Evolutionary conservation across 2,797 vertebrate species (phyloP).

Genomic region (Meriones psammophilus): DNA sequence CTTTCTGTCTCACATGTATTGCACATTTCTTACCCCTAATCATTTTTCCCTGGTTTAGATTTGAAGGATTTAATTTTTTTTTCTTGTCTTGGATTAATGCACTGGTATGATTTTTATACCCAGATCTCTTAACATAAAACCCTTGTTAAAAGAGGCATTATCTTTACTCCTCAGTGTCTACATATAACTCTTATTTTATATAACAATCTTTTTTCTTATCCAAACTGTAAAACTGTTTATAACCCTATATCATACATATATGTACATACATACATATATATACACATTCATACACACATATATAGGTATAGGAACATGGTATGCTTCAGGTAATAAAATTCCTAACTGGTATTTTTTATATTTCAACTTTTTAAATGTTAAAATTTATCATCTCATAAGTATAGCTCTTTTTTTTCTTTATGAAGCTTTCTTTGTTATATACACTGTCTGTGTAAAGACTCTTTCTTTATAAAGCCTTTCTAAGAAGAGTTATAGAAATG

Average conservation of each 20-base stretch:
- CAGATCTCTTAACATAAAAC: not conserved
- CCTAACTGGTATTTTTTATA: not conserved
- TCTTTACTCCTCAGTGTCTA: not conserved
- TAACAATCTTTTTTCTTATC: not conserved
- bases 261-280: too few species aligned
- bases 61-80: not conserved
- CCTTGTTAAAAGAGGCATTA: not conserved
- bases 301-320: not conserved
- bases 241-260: not conserved
- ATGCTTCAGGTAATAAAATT: not conserved
- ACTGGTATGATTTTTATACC: not conserved
- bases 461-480: not conserved
- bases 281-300: not conserved
- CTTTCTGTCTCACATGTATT: not conserved
- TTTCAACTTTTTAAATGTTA: constrained; percentile 19
- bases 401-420: not conserved
- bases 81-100: not conserved
- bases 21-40: accelerated
- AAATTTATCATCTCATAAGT: not conserved
- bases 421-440: not conserved
- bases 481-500: not conserved
- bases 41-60: not conserved
- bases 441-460: not conserved
- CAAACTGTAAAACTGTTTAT: not conserved
- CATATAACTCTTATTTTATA: not conserved